These are phyloP conservation scores for Celastrina argiolus DNA, from an alignment of 2,888 invertebrate genomes.

Conservation along the genomic window DNA sequence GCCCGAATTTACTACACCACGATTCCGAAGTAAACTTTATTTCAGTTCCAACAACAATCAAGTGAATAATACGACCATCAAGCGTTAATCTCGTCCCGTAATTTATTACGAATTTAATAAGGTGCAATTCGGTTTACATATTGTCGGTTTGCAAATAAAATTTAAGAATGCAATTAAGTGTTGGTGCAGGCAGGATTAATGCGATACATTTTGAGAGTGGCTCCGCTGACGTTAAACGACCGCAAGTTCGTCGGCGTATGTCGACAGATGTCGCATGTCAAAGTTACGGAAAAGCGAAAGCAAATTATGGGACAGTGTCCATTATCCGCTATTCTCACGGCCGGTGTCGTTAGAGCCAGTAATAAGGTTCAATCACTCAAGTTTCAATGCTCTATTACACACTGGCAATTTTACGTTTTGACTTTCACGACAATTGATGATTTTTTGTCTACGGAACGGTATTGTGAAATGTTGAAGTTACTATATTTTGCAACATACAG, in stretches of 20 bases:
- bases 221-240: slow-evolving; percentile 57
- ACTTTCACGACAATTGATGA: slow-evolving; percentile 28
- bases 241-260: slow-evolving; percentile 50
- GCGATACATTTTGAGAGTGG: slow-evolving; percentile 50
- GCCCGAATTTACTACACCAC: neutral
- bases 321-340: slow-evolving; percentile 32
- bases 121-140: slow-evolving; percentile 51
- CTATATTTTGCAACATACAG: neutral
- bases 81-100: slow-evolving; percentile 46
- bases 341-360: slow-evolving; percentile 28
- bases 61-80: slow-evolving; percentile 11
- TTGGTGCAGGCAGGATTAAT: slow-evolving; percentile 66
- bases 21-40: slow-evolving; percentile 44
- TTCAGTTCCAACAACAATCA: slow-evolving; percentile 52
- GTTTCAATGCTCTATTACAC: slow-evolving; percentile 33
- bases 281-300: slow-evolving; percentile 35
- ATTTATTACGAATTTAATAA: slow-evolving; percentile 63
- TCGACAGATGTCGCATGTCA: slow-evolving; percentile 42
- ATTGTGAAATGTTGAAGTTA: neutral
- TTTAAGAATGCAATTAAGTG: slow-evolving; percentile 66
- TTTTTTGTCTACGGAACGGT: neutral
- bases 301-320: slow-evolving; percentile 31
- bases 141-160: slow-evolving; percentile 69
- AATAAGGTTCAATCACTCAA: slow-evolving; percentile 34
- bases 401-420: slow-evolving; percentile 30